phyloP scores from a whole-genome alignment of 2,113 vertebrate species.

The Leuciscus idus region DNA sequence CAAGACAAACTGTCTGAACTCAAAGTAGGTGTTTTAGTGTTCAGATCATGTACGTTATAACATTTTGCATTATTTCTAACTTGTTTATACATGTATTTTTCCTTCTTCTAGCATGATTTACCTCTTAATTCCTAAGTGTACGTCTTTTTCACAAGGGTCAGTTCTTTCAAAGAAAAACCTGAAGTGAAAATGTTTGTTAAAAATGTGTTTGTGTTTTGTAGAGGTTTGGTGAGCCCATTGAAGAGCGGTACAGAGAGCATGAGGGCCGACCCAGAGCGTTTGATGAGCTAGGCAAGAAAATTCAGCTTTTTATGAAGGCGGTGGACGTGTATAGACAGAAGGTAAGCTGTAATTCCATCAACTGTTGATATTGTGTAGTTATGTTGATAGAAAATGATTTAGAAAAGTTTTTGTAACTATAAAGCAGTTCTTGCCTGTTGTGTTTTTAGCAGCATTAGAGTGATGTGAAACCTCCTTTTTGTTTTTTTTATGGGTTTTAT shows the following conservation, averaged over 20 bases:
- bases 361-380: too few species aligned
- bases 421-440: slow-evolving; percentile 11
- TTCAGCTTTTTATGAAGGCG: slow-evolving; percentile 91
- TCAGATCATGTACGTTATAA: neutral
- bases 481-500: slow-evolving; percentile 11
- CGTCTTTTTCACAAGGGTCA: neutral
- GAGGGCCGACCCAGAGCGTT: slow-evolving; percentile 91
- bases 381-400: neutral
- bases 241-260: slow-evolving; percentile 86
- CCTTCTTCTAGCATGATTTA: too few species aligned
- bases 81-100: neutral
- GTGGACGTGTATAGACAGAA: slow-evolving; percentile 90
- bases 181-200: neutral
- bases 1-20: slow-evolving; percentile 90
- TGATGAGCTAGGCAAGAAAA: slow-evolving; percentile 91
- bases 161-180: neutral
- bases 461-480: neutral
- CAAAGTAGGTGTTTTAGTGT: slow-evolving; percentile 74
- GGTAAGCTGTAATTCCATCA: slow-evolving; percentile 70
- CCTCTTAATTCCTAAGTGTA: neutral
- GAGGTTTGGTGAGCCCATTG: slow-evolving; percentile 90
- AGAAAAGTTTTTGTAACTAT: neutral
- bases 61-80: neutral
- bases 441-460: neutral
- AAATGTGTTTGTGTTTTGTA: slow-evolving; percentile 62